A percentile compares a stretch with the other conserved stretches of the same genome.
These are phyloP conservation scores for Cettia cetti DNA, from an alignment of 2,113 vertebrate genomes.

Conservation along the genomic window DNA sequence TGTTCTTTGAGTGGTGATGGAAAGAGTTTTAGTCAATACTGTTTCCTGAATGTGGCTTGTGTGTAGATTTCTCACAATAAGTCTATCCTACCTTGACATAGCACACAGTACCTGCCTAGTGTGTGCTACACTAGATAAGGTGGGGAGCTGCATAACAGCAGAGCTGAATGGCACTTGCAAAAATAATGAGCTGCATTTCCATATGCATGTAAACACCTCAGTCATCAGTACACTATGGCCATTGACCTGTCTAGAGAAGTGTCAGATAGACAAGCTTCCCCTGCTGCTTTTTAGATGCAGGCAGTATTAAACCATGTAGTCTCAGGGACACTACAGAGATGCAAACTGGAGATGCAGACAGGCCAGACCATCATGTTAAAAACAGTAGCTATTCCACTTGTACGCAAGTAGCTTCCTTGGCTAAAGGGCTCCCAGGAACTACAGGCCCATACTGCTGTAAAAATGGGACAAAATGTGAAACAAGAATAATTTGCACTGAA, in stretches of 20 bases:
- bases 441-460: neutral
- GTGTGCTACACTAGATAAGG: neutral
- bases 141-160: neutral
- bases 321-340: neutral
- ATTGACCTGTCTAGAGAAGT: neutral
- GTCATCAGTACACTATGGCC: neutral
- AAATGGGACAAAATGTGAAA: neutral
- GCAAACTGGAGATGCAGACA: neutral
- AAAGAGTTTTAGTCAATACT: neutral
- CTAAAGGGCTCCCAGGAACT: neutral
- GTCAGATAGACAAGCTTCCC: neutral
- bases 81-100: neutral
- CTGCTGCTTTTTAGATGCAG: neutral
- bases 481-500: neutral
- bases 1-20: neutral
- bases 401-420: neutral
- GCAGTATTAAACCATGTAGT: neutral
- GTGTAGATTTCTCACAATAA: neutral
- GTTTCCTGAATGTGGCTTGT: neutral
- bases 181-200: conserved; percentile 14
- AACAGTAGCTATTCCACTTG: neutral
- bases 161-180: neutral
- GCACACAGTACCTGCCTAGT: neutral
- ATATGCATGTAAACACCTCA: neutral
- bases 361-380: neutral